Conservation (phyloP, 2,113 vertebrate genomes). For the Oncorhynchus gorbuscha region DNA sequence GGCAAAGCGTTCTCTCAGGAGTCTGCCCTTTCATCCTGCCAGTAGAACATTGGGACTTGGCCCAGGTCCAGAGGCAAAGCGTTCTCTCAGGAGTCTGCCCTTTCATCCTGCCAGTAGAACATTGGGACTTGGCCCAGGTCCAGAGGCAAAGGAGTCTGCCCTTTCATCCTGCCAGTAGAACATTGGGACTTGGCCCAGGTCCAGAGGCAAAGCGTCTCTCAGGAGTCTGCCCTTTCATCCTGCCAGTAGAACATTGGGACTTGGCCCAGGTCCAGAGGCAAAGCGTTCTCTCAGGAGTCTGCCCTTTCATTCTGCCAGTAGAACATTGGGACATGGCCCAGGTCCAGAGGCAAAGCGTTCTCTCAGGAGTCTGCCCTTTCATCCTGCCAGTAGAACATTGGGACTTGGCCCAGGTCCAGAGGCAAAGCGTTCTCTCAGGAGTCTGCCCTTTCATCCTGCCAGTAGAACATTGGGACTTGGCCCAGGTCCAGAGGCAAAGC, state of each 20-base stretch:
- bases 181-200: slow-evolving; percentile 75
- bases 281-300: slow-evolving; percentile 73
- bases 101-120: slow-evolving; percentile 77
- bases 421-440: slow-evolving; percentile 69
- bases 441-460: slow-evolving; percentile 76
- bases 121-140: slow-evolving; percentile 75
- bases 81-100: slow-evolving; percentile 75
- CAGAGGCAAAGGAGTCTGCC: slow-evolving; percentile 72
- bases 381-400: slow-evolving; percentile 77
- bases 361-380: slow-evolving; percentile 78
- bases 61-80: slow-evolving; percentile 65
- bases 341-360: slow-evolving; percentile 67
- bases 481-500: slow-evolving; percentile 65
- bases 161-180: slow-evolving; percentile 77
- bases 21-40: slow-evolving; percentile 76
- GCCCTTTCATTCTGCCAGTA: slow-evolving; percentile 75
- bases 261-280: slow-evolving; percentile 71
- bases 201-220: slow-evolving; percentile 71
- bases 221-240: slow-evolving; percentile 79
- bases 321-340: slow-evolving; percentile 77
- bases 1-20: slow-evolving; percentile 69
- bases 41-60: slow-evolving; percentile 78
- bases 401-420: slow-evolving; percentile 72
- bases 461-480: slow-evolving; percentile 78
- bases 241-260: slow-evolving; percentile 75